phyloP scores from a whole-genome alignment of 2,888 invertebrate species.

The Thalpophila matura region DNA sequence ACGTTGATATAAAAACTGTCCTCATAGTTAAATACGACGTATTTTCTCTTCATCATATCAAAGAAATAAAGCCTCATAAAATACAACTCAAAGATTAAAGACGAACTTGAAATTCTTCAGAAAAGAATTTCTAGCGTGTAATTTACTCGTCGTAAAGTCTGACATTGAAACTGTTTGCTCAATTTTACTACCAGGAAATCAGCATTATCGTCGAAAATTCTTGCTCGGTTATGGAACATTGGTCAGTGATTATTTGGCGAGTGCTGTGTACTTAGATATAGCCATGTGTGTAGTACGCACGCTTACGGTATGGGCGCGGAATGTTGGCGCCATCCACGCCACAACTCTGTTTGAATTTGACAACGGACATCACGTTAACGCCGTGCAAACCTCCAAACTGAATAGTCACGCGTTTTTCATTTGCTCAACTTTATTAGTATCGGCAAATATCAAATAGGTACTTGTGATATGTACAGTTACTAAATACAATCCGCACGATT shows the following conservation, averaged over 20 bases:
- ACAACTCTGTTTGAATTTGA: constrained; percentile 75
- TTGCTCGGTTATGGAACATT: constrained; percentile 76
- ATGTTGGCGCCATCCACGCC: constrained; percentile 81
- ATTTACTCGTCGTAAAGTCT: constrained; percentile 84
- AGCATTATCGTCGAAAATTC: constrained; percentile 75
- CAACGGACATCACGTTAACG: constrained; percentile 78
- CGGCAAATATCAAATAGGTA: constrained; percentile 70
- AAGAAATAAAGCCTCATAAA: constrained; percentile 53
- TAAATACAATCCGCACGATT: too few species aligned
- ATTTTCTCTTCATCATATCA: constrained; percentile 32
- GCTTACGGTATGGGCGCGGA: constrained; percentile 68
- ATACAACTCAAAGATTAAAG: constrained; percentile 66
- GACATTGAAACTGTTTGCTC: constrained; percentile 86
- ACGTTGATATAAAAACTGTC: constrained; percentile 15
- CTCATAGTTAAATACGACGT: constrained; percentile 4
- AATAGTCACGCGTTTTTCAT: constrained; percentile 76
- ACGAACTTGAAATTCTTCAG: constrained; percentile 66
- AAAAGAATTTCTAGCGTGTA: constrained; percentile 71
- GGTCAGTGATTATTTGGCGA: constrained; percentile 75
- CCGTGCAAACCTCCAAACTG: constrained; percentile 77
- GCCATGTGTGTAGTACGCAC: constrained; percentile 46
- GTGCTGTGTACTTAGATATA: constrained; percentile 55
- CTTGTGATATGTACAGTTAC: constrained; percentile 49
- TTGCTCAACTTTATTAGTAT: constrained; percentile 68
- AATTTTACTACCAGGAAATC: constrained; percentile 85